A percentile compares a stretch with the other conserved stretches of the same genome.
phyloP scores from a whole-genome alignment of 2,113 vertebrate species.

The Accipiter virgatus region DNA sequence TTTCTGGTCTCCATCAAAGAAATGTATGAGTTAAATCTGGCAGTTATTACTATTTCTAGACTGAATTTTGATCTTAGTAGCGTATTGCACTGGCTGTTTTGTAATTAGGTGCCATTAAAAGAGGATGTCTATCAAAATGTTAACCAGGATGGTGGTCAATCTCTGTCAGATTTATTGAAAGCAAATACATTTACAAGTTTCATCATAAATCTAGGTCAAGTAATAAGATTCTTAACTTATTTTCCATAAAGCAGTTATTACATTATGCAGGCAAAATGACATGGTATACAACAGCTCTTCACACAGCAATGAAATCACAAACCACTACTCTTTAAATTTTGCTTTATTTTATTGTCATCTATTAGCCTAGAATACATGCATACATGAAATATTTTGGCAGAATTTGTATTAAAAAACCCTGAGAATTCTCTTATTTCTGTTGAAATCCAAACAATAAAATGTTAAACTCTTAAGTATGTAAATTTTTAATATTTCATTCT shows the following conservation, averaged over 20 bases:
- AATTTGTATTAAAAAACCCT: not conserved
- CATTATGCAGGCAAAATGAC: constrained; percentile 36
- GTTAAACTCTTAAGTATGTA: not conserved
- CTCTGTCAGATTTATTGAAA: constrained; percentile 53
- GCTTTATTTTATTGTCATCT: not conserved
- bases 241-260: constrained; percentile 36
- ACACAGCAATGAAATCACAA: not conserved
- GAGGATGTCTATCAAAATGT: constrained; percentile 34
- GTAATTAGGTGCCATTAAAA: constrained; percentile 46
- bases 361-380: not conserved
- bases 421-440: not conserved
- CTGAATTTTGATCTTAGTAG: constrained; percentile 23
- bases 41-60: constrained; percentile 30
- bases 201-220: constrained; percentile 45
- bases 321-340: not conserved
- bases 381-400: not conserved
- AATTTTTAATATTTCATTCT: not conserved
- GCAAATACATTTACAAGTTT: constrained; percentile 43
- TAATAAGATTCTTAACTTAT: constrained; percentile 47
- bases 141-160: constrained; percentile 29
- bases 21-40: constrained; percentile 28
- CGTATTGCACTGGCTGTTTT: not conserved
- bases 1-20: constrained; percentile 28
- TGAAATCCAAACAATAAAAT: not conserved
- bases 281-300: not conserved